Percentiles rank a stretch among this genome's conserved stretches.
Conservation (phyloP, 2,888 invertebrate genomes). For the Lasioglossum zephyrum region DNA sequence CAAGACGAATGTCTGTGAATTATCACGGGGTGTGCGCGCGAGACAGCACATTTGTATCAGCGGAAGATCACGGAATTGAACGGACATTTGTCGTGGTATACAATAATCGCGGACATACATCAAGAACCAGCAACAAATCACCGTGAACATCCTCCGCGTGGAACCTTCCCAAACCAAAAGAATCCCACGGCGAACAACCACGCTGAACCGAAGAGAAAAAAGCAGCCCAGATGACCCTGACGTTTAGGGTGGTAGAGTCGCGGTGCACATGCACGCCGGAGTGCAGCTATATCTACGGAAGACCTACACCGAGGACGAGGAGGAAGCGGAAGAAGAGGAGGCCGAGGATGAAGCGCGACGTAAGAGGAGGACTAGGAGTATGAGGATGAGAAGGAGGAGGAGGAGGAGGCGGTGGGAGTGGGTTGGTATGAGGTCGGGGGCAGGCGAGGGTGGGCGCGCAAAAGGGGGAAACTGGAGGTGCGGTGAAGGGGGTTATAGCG, state of each 20-base stretch:
- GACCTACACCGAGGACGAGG: background rate
- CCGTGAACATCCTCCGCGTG: background rate
- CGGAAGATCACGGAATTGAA: too few species aligned
- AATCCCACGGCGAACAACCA: background rate
- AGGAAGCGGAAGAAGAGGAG: background rate
- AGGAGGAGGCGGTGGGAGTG: background rate
- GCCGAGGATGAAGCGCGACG: slow-evolving; percentile 3
- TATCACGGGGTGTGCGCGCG: too few species aligned
- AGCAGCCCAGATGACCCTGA: background rate
- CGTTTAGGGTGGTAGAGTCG: background rate
- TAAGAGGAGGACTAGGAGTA: background rate
- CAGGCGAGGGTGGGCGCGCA: slow-evolving; percentile 11
- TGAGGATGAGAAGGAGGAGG: slow-evolving; percentile 28
- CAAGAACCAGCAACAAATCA: too few species aligned
- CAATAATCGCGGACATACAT: too few species aligned
- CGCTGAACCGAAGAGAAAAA: background rate
- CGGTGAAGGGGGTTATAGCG: slow-evolving; percentile 32
- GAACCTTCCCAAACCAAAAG: background rate
- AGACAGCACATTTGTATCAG: too few species aligned
- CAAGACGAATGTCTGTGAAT: background rate
- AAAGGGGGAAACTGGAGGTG: slow-evolving; percentile 32
- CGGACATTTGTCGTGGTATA: too few species aligned
- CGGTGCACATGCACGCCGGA: background rate
- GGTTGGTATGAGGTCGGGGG: slow-evolving; percentile 7
- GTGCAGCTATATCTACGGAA: background rate